phyloP scores from a whole-genome alignment of 2,113 vertebrate genomes.

The Calidris pugnax region DNA sequence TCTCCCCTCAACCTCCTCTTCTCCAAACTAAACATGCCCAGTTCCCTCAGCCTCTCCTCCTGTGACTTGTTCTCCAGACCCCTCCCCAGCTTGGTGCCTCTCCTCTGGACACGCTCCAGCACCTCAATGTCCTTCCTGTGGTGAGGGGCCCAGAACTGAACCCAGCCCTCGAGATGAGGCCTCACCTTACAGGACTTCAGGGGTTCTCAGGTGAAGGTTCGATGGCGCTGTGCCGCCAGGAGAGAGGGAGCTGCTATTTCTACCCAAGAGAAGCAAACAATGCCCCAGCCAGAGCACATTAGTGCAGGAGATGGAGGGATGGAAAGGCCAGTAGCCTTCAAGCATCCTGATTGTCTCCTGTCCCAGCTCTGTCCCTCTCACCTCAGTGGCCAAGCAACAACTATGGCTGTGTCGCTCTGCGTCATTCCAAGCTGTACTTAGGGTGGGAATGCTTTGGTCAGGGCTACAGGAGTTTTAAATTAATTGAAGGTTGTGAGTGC shows the following conservation, averaged over 20 bases:
- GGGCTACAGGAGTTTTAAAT: not conserved
- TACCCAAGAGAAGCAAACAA: not conserved
- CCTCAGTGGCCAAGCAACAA: not conserved
- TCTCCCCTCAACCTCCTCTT: no score
- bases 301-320: not conserved
- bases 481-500: not conserved
- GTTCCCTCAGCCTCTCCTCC: no score
- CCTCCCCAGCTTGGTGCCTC: no score
- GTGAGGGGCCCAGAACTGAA: no score
- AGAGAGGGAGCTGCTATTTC: not conserved
- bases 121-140: no score
- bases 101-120: no score
- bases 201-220: not conserved
- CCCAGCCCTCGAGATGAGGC: no score
- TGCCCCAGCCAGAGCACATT: fast-evolving
- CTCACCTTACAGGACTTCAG: not conserved
- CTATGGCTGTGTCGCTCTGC: not conserved
- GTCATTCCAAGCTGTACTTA: not conserved
- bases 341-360: not conserved
- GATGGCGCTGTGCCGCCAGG: not conserved
- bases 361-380: not conserved
- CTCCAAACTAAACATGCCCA: no score
- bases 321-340: not conserved
- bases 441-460: not conserved
- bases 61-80: no score